Evolutionary conservation across 2,113 vertebrate species (phyloP), one percentile per base, ranked within the genome.

Genomic region (Chroicocephalus ridibundus): DNA sequence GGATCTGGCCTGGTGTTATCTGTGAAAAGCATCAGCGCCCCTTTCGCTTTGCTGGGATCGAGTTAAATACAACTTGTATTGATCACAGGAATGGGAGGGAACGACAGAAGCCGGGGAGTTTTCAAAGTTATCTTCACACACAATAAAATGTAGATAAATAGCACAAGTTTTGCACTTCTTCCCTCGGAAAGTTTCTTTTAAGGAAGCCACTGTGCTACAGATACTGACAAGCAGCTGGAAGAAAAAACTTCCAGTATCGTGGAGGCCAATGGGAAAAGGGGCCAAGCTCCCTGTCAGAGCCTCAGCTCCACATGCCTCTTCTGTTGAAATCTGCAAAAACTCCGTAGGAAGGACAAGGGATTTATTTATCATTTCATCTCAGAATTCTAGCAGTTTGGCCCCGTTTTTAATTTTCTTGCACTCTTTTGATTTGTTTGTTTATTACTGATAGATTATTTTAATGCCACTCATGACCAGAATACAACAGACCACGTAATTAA

Each of bases 201-300:
- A 92, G 90, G 80, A 91, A 95, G 46, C 61, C 65, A 69, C 77
- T 88, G 71, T 94, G 88, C 54, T 96, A 82, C 74, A 96, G 65
- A 94, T 38, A 91, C 85, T 90, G 86, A 88, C 86, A 94, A 86
- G 72, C 71, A 87, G 87, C 51, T 94, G 80, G 80, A 96, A 91
- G 55, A 66, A 96, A 81, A 85, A 87, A n/a, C 77, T 84, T 94
- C 51, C 79, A 91, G 52, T 83, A 57, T 65, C 2, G 12, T 52
- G 57, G 71, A 95, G 58, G 62, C 34, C 25, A 29, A 71, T 68
- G 64, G 90, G 92, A 94, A 96, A 62, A 72, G 57, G 68, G 88
- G 46, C 46, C 54, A 82, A 89, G 22, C 55, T 91, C 90, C 83
- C 69, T 91, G 55, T 84, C 79, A 94, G 71, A 94, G 46, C 54